A percentile compares a stretch with the other conserved stretches of the same genome.
Evolutionary conservation across 1,140 invertebrate species (phyloP).

Genomic region (Procambarus clarkii): DNA sequence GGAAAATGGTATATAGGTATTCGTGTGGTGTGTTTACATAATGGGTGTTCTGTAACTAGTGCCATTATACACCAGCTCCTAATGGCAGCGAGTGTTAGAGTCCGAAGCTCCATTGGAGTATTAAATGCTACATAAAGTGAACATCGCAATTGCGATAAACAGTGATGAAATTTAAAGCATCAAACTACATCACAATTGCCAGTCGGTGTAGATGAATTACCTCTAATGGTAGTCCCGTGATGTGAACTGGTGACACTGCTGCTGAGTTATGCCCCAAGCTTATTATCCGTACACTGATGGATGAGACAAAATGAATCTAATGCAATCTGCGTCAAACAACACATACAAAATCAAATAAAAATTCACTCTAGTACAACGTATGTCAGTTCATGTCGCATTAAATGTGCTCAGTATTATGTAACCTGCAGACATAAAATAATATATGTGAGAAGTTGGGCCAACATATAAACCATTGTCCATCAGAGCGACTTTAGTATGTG

Average conservation of each 20-base stretch:
- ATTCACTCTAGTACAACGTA: no score
- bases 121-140: slow-evolving; percentile 6
- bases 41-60: background rate
- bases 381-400: background rate
- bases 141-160: background rate
- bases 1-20: background rate
- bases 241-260: background rate
- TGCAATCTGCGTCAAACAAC: no score
- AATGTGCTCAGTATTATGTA: background rate
- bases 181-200: background rate
- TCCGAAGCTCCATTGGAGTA: background rate
- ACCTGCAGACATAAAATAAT: background rate
- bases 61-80: background rate
- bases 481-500: no score
- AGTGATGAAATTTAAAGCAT: slow-evolving; percentile 5
- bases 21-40: background rate
- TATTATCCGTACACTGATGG: background rate
- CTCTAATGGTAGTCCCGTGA: background rate
- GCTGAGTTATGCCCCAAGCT: background rate
- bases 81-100: background rate
- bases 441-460: no score
- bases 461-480: no score
- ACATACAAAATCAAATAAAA: no score
- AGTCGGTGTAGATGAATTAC: background rate
- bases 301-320: background rate